These are phyloP conservation scores for Agrochola macilenta DNA, from an alignment of 2,888 invertebrate genomes.

Conservation along the genomic window DNA sequence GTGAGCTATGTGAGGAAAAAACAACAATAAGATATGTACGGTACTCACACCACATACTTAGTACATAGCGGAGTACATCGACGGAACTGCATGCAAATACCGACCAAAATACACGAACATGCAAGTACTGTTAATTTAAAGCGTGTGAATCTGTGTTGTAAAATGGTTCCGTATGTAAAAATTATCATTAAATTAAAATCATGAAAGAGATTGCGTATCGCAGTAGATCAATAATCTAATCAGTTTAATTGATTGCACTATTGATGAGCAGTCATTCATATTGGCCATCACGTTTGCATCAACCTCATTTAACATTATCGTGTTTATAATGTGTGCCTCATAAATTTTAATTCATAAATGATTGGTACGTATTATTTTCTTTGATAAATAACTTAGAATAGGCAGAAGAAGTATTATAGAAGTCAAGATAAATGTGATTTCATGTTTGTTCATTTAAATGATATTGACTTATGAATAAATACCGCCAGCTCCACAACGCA, in stretches of 20 bases:
- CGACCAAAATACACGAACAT: conserved; percentile 49
- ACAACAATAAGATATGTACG: conserved; percentile 46
- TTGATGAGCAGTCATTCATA: neutral
- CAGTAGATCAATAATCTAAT: conserved; percentile 1
- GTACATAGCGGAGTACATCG: conserved; percentile 17
- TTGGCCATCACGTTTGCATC: conserved; percentile 5
- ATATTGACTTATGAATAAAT: neutral
- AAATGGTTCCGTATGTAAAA: conserved; percentile 21
- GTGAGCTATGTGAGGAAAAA: conserved; percentile 48
- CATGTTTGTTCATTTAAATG: neutral
- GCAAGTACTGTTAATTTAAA: neutral
- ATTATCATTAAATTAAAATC: neutral
- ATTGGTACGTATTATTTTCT: neutral
- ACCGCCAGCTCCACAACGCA: neutral
- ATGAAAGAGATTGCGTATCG: conserved; percentile 7
- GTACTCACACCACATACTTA: neutral
- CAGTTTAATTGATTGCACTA: conserved; percentile 11
- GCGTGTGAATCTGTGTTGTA: neutral
- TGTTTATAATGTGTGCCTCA: neutral
- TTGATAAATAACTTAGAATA: neutral
- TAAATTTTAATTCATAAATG: neutral
- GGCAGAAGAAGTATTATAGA: neutral
- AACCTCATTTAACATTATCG: conserved; percentile 2
- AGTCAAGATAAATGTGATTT: neutral
- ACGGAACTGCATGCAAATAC: conserved; percentile 51